Evolutionary conservation across 2,888 invertebrate genomes (phyloP).

Genomic region (Lepidochrysops patricia): DNA sequence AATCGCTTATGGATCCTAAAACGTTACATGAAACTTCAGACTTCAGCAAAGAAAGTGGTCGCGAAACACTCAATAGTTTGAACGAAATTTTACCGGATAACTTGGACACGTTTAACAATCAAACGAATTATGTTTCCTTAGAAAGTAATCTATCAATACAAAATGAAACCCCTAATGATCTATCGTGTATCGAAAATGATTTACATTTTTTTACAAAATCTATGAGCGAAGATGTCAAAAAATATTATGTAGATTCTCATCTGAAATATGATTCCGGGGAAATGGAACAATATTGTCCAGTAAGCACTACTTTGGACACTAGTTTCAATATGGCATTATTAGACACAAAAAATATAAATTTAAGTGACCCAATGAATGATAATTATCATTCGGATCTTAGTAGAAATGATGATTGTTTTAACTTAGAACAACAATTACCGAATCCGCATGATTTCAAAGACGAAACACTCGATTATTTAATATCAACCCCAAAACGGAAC

Average conservation of each 20-base stretch:
- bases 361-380: conserved; percentile 46
- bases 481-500: conserved; percentile 51
- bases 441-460: conserved; percentile 56
- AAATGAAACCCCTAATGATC: conserved; percentile 49
- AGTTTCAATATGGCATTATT: conserved; percentile 60
- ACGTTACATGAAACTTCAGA: conserved; percentile 36
- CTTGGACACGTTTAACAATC: conserved; percentile 57
- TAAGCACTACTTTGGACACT: conserved; percentile 51
- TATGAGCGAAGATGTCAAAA: conserved; percentile 66
- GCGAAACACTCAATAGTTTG: conserved; percentile 54
- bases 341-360: conserved; percentile 49
- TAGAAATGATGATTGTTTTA: conserved; percentile 57
- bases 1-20: conserved; percentile 53
- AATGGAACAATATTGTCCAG: conserved; percentile 57
- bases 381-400: conserved; percentile 52
- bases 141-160: conserved; percentile 52
- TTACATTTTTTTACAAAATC: conserved; percentile 68
- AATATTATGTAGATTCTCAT: conserved; percentile 62
- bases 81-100: conserved; percentile 60
- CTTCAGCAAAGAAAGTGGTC: conserved; percentile 45
- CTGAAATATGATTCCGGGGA: conserved; percentile 49
- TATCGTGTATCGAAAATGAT: conserved; percentile 63
- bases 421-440: conserved; percentile 53
- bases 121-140: conserved; percentile 58
- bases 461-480: conserved; percentile 55